Percentiles rank a stretch among this genome's conserved stretches.
Evolutionary conservation across 2,113 vertebrate species (phyloP).

Genomic region (Leucosticte australis): DNA sequence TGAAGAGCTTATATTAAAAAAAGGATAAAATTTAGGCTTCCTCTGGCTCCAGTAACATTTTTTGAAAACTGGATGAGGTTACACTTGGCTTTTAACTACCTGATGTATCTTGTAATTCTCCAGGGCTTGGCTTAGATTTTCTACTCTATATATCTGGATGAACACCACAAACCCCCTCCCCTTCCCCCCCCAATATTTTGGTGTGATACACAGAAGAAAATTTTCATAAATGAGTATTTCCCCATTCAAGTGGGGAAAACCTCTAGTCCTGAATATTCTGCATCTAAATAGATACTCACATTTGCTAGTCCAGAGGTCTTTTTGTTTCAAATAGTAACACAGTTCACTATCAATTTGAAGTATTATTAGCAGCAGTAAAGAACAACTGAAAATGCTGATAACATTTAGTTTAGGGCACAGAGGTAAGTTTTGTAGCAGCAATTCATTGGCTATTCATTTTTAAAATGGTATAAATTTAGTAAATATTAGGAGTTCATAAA

Average conservation of each 20-base stretch:
- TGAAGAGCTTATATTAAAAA: not conserved
- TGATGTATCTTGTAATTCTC: not conserved
- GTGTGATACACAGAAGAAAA: not conserved
- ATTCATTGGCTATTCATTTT: not conserved
- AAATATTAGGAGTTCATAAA: not conserved
- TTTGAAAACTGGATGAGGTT: not conserved
- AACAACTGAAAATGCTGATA: not conserved
- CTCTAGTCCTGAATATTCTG: not conserved
- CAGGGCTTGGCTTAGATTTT: not conserved
- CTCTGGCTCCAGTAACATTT: not conserved
- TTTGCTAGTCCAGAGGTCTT: not conserved
- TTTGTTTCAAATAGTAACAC: not conserved
- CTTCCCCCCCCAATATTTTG: not conserved
- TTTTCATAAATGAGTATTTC: not conserved
- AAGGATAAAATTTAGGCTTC: not conserved
- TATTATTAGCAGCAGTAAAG: not conserved
- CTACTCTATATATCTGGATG: not conserved
- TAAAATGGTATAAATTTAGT: not conserved
- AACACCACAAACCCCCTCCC: fast-evolving
- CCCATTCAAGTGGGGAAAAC: not conserved
- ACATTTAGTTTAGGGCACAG: not conserved
- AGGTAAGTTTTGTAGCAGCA: conserved; percentile 8
- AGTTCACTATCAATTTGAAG: not conserved
- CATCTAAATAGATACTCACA: not conserved
- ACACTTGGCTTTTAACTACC: not conserved